Base-by-base conservation (phyloP, 2,113 vertebrate species). In the Raphicerus campestris region DNA sequence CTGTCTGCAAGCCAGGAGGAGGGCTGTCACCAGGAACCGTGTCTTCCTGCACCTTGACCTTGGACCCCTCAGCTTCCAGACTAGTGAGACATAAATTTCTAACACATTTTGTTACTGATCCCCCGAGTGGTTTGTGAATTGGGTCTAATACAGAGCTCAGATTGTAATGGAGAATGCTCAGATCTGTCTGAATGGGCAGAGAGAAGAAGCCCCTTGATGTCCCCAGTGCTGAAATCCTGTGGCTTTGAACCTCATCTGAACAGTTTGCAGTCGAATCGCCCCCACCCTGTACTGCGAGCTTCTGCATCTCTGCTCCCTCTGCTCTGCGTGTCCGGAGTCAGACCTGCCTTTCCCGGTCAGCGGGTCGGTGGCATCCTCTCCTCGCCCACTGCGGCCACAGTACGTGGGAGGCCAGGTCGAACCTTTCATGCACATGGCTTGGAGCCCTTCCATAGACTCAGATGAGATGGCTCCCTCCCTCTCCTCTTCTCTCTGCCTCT, bases 401-500 rank as follows among this genome's bases (percentile, higher is more conserved):
- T 32, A 20, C 47, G 0, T 13, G 78, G 58, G 82, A 80, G 5
- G 80, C 26, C 6, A 70, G 35, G 73, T 92, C 20, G 81, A 70
- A 26, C 80, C 49, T 91, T 91, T 78, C 1, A 80, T 82, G 51
- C 94, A 42, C 87, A 89, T 47, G 60, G 49, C 81, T 93, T 30
- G 47, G 97, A 97, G 85, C 58, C 2, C 19, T 98, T 85, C 86
- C 35, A 53, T 2, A 26, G 92, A 87, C 7, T 6, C 94, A 20
- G 78, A 35, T 1, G 80, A 39, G 51, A 83, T 86, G 19, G 51
- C 61, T 10, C n/a, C 39, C 30, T 22, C 39, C 63, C 42, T 22
- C 88, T 78, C 47, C 53, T 63, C 73, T 6, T 39, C 83, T 80
- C 97, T 90, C 93, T 89, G n/a, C 83, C 70, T 94, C 19, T 85